A percentile compares a stretch with the other conserved stretches of the same genome.
These are phyloP conservation scores for Myiozetetes cayanensis DNA, from an alignment of 2,113 vertebrate genomes.

Conservation along the genomic window DNA sequence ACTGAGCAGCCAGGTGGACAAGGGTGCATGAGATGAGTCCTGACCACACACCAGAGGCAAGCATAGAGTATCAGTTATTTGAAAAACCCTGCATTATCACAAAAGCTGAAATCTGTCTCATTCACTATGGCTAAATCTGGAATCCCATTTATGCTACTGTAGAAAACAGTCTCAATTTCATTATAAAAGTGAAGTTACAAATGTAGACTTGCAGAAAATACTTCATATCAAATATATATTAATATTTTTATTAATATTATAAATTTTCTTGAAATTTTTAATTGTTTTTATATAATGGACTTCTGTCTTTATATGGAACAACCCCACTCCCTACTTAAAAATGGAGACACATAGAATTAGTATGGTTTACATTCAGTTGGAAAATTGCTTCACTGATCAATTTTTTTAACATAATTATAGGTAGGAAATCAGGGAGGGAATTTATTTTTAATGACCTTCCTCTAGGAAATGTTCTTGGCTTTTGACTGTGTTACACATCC, in stretches of 20 bases:
- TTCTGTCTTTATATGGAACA: background rate
- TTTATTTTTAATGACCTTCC: background rate
- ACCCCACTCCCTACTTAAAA: background rate
- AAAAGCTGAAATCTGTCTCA: background rate
- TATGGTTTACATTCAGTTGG: background rate
- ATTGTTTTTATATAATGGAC: background rate
- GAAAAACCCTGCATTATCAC: background rate
- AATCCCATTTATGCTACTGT: background rate
- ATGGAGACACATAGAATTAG: background rate
- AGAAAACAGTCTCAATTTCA: background rate
- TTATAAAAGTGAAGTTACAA: background rate
- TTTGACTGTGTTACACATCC: background rate
- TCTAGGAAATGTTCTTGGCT: background rate
- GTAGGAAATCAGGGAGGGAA: background rate
- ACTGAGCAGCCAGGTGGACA: background rate
- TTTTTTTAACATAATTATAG: background rate
- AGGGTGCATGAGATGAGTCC: background rate
- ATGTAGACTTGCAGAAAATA: background rate
- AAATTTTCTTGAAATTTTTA: background rate
- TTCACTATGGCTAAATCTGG: background rate
- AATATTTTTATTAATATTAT: background rate
- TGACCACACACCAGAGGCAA: background rate
- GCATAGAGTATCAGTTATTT: background rate
- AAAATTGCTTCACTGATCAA: background rate
- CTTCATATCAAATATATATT: background rate